These are phyloP conservation scores for Chironex yamaguchii DNA, from an alignment of 30 jellyfish, hydroid and myxozoan species.

Conservation along the genomic window DNA sequence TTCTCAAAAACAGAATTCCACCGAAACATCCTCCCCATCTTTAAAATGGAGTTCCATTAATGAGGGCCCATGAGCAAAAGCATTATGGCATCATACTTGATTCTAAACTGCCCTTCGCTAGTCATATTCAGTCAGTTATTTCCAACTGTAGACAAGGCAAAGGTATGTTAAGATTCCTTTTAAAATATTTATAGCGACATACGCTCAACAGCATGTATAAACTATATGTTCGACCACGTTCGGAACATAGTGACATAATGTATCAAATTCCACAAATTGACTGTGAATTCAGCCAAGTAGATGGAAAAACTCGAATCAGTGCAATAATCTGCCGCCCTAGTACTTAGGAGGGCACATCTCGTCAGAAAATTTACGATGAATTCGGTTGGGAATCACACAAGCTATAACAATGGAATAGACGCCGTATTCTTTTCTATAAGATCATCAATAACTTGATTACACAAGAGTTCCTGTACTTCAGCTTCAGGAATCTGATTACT, in stretches of 20 bases:
- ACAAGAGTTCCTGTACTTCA: background rate
- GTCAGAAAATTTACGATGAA: background rate
- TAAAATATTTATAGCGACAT: slow-evolving; percentile 42
- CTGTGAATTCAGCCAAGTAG: background rate
- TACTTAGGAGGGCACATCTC: background rate
- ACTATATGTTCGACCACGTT: no score
- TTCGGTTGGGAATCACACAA: background rate
- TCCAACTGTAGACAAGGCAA: slow-evolving; percentile 54
- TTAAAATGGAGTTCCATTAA: slow-evolving; percentile 34
- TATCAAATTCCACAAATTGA: background rate
- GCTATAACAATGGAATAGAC: background rate
- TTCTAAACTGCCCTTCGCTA: slow-evolving; percentile 37
- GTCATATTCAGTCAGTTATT: slow-evolving; percentile 28
- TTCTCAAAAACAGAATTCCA: slow-evolving; percentile 35
- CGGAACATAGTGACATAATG: background rate
- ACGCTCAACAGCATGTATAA: slow-evolving; percentile 52
- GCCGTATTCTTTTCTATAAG: background rate
- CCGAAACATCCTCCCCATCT: slow-evolving; percentile 15
- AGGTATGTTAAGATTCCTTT: slow-evolving; percentile 44
- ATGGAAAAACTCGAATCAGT: background rate
- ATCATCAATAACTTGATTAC: background rate
- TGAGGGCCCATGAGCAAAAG: slow-evolving; percentile 42
- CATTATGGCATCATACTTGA: slow-evolving; percentile 65
- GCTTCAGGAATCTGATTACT: background rate
- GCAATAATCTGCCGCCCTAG: background rate